Conservation (phyloP, 2,797 vertebrate species). For the Leuciscus waleckii region DNA sequence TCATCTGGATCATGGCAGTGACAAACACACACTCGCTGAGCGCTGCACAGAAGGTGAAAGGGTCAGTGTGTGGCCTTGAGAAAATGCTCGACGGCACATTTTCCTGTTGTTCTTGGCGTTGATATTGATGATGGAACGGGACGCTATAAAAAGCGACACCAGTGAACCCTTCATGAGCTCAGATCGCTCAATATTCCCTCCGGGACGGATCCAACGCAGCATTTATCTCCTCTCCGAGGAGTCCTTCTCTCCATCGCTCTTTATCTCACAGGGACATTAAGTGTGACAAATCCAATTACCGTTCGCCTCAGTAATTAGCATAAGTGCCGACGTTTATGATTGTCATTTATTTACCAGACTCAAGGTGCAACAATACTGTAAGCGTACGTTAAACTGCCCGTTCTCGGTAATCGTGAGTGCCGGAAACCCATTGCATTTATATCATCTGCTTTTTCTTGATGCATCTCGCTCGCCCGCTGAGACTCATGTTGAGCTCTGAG, state of each 20-base stretch:
- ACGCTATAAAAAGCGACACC: slow-evolving; percentile 44
- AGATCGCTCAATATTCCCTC: slow-evolving; percentile 38
- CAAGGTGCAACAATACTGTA: slow-evolving; percentile 5
- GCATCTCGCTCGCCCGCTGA: background rate
- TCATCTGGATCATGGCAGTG: background rate
- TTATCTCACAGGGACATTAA: slow-evolving; percentile 14
- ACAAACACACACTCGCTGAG: background rate
- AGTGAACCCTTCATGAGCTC: slow-evolving; percentile 36
- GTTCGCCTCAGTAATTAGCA: slow-evolving; percentile 20
- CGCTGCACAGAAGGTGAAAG: slow-evolving; percentile 1
- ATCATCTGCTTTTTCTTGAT: background rate
- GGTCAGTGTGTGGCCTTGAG: slow-evolving; percentile 52
- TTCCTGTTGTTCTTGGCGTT: slow-evolving; percentile 34
- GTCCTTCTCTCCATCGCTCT: slow-evolving; percentile 36
- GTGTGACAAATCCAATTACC: slow-evolving; percentile 38
- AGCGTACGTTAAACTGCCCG: background rate
- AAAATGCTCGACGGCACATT: slow-evolving; percentile 51
- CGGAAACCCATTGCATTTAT: background rate
- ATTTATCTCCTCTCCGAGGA: slow-evolving; percentile 55
- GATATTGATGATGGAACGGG: background rate
- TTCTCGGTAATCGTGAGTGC: background rate
- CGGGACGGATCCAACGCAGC: background rate
- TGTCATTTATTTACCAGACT: slow-evolving; percentile 17
- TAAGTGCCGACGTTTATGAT: slow-evolving; percentile 6
- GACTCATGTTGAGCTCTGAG: background rate